Conservation (phyloP, 2,113 vertebrate species). For the Geococcyx californianus region DNA sequence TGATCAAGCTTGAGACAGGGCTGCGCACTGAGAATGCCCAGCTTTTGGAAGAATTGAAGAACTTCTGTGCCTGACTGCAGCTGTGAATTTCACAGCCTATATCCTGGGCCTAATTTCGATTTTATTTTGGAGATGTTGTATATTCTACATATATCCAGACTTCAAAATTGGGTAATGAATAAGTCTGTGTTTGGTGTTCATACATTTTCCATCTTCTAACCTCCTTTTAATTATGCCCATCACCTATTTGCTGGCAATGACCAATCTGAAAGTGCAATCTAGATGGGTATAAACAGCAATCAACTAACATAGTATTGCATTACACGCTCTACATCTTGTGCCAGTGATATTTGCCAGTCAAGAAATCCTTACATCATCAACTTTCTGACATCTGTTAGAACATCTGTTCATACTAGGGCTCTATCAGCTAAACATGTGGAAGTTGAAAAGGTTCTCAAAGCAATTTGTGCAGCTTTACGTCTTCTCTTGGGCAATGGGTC, state of each 20-base stretch:
- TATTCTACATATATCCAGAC: not conserved
- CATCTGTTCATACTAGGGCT: not conserved
- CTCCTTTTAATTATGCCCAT: not conserved
- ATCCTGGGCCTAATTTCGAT: not conserved
- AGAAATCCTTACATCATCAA: slow-evolving; percentile 10
- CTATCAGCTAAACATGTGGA: not conserved
- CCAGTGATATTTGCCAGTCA: not conserved
- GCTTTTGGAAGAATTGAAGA: not conserved
- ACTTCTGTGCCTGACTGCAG: not conserved
- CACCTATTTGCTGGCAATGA: not conserved
- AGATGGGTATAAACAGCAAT: not conserved
- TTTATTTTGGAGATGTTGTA: not conserved
- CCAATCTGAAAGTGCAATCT: not conserved
- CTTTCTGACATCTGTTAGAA: slow-evolving; percentile 3
- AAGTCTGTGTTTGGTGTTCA: not conserved
- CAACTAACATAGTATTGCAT: not conserved
- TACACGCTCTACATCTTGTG: not conserved
- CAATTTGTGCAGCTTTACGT: not conserved
- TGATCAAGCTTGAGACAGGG: not conserved
- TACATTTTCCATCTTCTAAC: not conserved
- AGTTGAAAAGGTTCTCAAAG: not conserved
- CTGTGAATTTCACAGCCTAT: not conserved
- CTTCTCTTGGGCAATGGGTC: not conserved
- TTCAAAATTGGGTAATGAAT: not conserved
- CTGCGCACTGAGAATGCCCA: too few relatives aligned